A percentile compares a stretch with the other conserved stretches of the same genome.
Evolutionary conservation across 2,113 vertebrate genomes (phyloP).

Genomic region (Larimichthys polyactis): DNA sequence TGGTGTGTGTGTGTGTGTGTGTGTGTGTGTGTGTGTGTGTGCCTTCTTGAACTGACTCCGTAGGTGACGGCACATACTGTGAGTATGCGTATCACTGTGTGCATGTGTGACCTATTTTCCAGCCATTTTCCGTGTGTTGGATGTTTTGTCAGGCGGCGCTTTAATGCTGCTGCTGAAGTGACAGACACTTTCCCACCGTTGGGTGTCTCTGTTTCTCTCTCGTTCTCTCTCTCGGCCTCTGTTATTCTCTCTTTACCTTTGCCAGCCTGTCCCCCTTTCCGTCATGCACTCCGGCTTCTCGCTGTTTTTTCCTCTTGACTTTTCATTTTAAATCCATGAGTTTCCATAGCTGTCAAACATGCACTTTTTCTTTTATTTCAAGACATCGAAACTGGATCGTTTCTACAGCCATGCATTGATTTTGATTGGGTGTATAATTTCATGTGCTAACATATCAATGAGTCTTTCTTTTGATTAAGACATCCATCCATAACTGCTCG

Average conservation of each 20-base stretch:
- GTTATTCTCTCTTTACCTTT: neutral
- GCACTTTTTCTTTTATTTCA: neutral
- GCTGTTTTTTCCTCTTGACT: neutral
- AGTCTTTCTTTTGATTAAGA: no score
- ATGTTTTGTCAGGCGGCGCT: conserved; percentile 73
- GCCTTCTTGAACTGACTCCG: conserved; percentile 63
- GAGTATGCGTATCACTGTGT: conserved; percentile 45
- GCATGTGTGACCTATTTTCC: conserved; percentile 83
- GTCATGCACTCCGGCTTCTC: neutral
- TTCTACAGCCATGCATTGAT: neutral
- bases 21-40: neutral
- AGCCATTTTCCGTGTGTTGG: conserved; percentile 43
- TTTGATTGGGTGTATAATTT: neutral
- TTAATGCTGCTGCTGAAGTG: conserved; percentile 51
- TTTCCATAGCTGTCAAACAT: neutral
- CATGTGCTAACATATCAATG: neutral
- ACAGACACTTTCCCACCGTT: conserved; percentile 34
- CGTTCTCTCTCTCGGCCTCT: neutral
- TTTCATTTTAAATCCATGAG: neutral
- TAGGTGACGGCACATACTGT: conserved; percentile 62
- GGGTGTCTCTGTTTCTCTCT: conserved; percentile 63
- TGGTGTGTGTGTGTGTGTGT: conserved; percentile 24
- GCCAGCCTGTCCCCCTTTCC: neutral
- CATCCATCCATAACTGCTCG: no score
- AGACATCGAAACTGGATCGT: neutral